A percentile compares a stretch with the other conserved stretches of the same genome.
phyloP scores from a whole-genome alignment of 2,113 vertebrate species.

The Phodopus roborovskii region DNA sequence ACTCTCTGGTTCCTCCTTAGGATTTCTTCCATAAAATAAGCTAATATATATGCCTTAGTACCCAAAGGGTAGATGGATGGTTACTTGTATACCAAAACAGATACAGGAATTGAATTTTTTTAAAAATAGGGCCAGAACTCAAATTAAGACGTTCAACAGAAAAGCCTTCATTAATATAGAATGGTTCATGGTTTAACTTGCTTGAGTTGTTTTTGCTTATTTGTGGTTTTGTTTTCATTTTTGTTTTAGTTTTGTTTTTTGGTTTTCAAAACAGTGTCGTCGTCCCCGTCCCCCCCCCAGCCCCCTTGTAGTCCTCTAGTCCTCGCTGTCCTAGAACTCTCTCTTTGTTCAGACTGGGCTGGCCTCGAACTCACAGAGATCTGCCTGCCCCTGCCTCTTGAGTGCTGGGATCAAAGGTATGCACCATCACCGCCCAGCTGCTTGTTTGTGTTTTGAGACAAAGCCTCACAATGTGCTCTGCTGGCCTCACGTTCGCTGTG shows the following conservation, averaged over 20 bases:
- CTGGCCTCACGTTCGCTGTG: background rate
- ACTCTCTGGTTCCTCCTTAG: background rate
- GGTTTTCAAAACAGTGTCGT: background rate
- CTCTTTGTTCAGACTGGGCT: background rate
- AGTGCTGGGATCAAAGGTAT: background rate
- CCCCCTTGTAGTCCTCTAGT: too few species aligned
- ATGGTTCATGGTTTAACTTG: background rate
- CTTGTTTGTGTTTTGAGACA: background rate
- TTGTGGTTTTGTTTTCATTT: background rate
- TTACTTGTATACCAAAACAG: slow-evolving; percentile 46
- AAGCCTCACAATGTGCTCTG: background rate
- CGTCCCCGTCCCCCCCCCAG: too few species aligned
- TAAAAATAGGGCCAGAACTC: slow-evolving; percentile 29
- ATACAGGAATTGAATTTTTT: background rate
- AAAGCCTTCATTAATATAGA: slow-evolving; percentile 26
- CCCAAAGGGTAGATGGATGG: background rate
- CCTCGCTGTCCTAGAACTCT: background rate
- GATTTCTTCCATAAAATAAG: slow-evolving; percentile 25
- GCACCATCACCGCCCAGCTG: background rate
- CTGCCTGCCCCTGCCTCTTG: background rate
- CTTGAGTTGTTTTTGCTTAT: background rate
- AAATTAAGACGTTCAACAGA: slow-evolving; percentile 60
- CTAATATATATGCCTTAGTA: slow-evolving; percentile 28
- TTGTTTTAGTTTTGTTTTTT: background rate
- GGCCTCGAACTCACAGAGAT: background rate